A percentile compares a stretch with the other conserved stretches of the same genome.
Conservation (phyloP, 2,797 vertebrate species). For the Chelon auratus region DNA sequence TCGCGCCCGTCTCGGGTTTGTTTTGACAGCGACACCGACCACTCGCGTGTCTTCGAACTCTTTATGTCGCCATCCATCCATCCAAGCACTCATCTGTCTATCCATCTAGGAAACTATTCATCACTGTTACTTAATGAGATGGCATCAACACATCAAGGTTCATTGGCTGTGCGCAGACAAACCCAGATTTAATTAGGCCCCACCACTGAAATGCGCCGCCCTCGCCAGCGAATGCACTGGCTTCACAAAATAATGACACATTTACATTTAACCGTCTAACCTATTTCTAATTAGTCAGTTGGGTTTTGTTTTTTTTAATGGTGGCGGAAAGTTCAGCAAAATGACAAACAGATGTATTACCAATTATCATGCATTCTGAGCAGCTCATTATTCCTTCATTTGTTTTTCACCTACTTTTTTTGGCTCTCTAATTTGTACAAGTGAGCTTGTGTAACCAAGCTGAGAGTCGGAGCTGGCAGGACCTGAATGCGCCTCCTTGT, state of each 20-base stretch:
- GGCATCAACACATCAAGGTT: slow-evolving; percentile 82
- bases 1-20: slow-evolving; percentile 50
- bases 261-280: slow-evolving; percentile 86
- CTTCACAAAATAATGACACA: slow-evolving; percentile 84
- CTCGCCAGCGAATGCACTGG: slow-evolving; percentile 53
- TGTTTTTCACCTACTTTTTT: slow-evolving; percentile 63
- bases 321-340: slow-evolving; percentile 83
- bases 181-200: slow-evolving; percentile 84
- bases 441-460: slow-evolving; percentile 72
- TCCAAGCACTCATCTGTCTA: slow-evolving; percentile 16
- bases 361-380: slow-evolving; percentile 79
- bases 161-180: slow-evolving; percentile 80
- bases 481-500: slow-evolving; percentile 83
- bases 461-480: slow-evolving; percentile 73
- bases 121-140: slow-evolving; percentile 83
- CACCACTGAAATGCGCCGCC: slow-evolving; percentile 59
- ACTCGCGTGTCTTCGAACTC: slow-evolving; percentile 40
- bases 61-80: slow-evolving; percentile 27
- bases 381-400: slow-evolving; percentile 79
- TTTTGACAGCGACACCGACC: slow-evolving; percentile 64
- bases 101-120: slow-evolving; percentile 46
- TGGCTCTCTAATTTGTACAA: slow-evolving; percentile 71
- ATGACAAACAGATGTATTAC: slow-evolving; percentile 86
- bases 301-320: slow-evolving; percentile 72
- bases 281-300: slow-evolving; percentile 87